Evolutionary conservation across 2,888 invertebrate genomes (phyloP), one percentile per base, ranked within the genome.

Genomic region (Pseudococcus jackbeardsleyi): DNA sequence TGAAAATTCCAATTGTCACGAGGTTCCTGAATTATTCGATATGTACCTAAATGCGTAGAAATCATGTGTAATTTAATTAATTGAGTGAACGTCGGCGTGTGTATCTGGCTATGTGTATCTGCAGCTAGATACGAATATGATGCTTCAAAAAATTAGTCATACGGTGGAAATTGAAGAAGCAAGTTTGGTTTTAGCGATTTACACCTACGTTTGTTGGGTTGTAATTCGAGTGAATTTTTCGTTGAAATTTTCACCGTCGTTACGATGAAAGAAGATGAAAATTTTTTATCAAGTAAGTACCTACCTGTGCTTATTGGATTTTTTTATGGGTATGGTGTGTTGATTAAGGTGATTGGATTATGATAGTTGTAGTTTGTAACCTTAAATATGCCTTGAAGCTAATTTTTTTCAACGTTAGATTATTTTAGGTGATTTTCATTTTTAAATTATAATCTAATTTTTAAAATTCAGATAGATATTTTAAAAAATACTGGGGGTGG

Each of bases 181-280:
- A 72, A 72, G 72, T 72, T 72, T 72, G 72, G 26, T 72, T 72
- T 72, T 72, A 72, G 72, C 72, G 33, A 72, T 72, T 33, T 33
- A 72, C 72, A 15, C 72, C 72, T 64, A 64, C 64, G 64, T 64
- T 4, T 11, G 22, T 19, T 64, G 22, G 64, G 33, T 33, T 12
- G 72, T 72, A 72, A 72, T 15, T 72, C 33, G 72, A 72, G 72
- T 72, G 33, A 72, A 72, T 33, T 72, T 72, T 33, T 17, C 5
- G 33, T 72, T 68, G 3, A 12, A 26, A 12, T 68, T 68, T 33
- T 33, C 12, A 15, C 7, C 72, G 8, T 33, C 72, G 72, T 72
- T 26, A 72, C 72, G 72, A 72, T 72, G 72, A 72, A 72, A 72
- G 72, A 15, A 72, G 72, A 72, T 2, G 72, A 17, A 22, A 72